Base-by-base conservation (phyloP, 2,888 invertebrate genomes). In the Polydesmus complanatus region DNA sequence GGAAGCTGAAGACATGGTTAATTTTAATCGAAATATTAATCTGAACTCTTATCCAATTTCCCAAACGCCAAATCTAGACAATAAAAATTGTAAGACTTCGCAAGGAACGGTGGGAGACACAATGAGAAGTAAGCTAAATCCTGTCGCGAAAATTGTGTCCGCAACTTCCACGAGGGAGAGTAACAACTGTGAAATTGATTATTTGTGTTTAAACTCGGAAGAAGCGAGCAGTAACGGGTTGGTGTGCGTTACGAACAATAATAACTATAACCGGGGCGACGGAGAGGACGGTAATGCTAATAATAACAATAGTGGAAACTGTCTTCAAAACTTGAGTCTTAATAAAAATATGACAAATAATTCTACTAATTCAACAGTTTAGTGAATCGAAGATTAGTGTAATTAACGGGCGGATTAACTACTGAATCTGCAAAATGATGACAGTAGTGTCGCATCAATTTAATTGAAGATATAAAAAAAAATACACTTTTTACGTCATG, bases 161-260 rank as follows among this genome's bases (percentile, higher is more conserved):
- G n/a, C 37, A 37, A 37, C 37, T 37, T 37, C 37, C 5, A 37
- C 37, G 14, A 37, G 37, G 37, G 37, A 37, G 14, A 14, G 5
- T 5, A 37, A 37, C 14, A 37, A 37, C 14, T 37, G 37, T 37
- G 37, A 37, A 37, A 14, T 37, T 5, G 37, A 48, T 18, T 50
- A 50, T 21, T 23, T 47, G 26, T 56, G 23, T 56, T 54, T 54
- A 54, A 25, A 5, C 5, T 8, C 22, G 5, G 26, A 25, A 22
- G 54, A 54, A 54, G n/a, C 51, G 1, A 58, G 58, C 51, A 58
- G 51, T 23, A 27, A 51, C 19, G 51, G 19, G 8, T 50, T 5
- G 8, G 37, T 37, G 5, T 8, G 23, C 22, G 49, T 50, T 50
- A 27, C 58, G 14, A 25, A 51, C 5, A 50, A 51, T 21, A 51